A percentile compares a stretch with the other conserved stretches of the same genome.
Conservation (phyloP, 2,888 invertebrate genomes). For the Acanthosepion pharaonis region DNA sequence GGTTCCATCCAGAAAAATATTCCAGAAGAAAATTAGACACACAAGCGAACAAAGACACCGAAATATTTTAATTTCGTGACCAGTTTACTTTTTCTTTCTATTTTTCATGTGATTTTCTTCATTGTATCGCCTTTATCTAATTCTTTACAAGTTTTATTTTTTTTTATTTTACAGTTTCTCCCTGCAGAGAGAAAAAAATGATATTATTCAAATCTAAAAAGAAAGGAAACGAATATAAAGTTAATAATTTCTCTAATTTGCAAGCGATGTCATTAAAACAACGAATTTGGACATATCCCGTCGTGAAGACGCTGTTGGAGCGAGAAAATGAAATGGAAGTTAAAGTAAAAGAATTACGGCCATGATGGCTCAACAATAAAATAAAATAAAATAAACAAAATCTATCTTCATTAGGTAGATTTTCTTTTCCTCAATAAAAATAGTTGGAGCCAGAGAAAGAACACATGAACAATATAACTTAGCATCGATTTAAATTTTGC, state of each 20-base stretch:
- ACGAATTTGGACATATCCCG: not conserved
- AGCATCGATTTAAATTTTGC: not conserved
- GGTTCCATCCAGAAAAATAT: not conserved
- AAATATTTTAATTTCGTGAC: not conserved
- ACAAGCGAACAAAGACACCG: not conserved
- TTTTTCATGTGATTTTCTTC: too few relatives aligned
- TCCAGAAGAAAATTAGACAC: not conserved
- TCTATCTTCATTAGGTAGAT: not conserved
- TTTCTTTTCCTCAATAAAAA: not conserved
- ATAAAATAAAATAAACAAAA: not conserved
- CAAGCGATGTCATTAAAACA: not conserved
- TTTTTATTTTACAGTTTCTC: not conserved
- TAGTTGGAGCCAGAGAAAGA: not conserved
- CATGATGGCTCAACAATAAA: not conserved
- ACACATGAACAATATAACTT: not conserved
- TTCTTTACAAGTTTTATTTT: not conserved
- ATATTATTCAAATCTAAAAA: not conserved
- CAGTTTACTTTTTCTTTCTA: not conserved
- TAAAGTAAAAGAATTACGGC: not conserved
- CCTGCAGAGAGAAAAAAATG: not conserved
- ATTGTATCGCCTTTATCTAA: too few relatives aligned
- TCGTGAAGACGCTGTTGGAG: not conserved
- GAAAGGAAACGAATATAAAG: not conserved
- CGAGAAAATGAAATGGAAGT: not conserved
- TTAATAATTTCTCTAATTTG: conserved; percentile 33